Conservation (phyloP, 2,888 invertebrate genomes). For the Tenodera sinensis region DNA sequence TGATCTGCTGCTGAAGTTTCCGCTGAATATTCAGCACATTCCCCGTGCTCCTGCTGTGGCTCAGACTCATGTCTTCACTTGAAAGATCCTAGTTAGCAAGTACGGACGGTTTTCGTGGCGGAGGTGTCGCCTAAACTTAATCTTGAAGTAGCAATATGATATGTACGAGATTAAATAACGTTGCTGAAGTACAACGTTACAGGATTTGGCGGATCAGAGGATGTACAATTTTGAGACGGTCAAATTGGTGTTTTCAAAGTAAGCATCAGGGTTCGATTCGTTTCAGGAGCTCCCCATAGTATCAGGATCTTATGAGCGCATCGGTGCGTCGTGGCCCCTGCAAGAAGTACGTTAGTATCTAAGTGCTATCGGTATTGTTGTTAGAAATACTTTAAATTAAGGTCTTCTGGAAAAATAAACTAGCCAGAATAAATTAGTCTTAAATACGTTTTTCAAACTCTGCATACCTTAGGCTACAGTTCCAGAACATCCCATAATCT, state of each 20-base stretch:
- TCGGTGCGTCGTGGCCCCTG: not conserved
- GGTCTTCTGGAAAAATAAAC: too few species aligned
- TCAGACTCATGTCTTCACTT: slow-evolving; percentile 20
- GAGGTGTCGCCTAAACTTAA: not conserved
- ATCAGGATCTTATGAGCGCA: not conserved
- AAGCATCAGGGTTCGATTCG: not conserved
- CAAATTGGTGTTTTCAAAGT: not conserved
- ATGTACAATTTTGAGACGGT: not conserved
- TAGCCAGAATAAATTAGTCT: too few species aligned
- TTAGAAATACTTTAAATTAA: too few species aligned
- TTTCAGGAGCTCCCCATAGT: not conserved
- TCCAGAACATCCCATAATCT: too few species aligned
- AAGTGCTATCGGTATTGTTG: too few species aligned
- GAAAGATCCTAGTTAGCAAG: not conserved
- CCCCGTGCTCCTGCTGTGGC: slow-evolving; percentile 22
- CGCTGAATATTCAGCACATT: slow-evolving; percentile 22
- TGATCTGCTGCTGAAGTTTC: not conserved
- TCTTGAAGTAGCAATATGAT: too few species aligned
- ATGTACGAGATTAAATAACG: too few species aligned
- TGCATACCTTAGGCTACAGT: too few species aligned
- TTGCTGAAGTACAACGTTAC: not conserved
- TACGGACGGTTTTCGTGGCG: not conserved
- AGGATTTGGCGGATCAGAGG: not conserved
- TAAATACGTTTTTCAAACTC: too few species aligned
- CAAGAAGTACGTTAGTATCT: not conserved